Base-by-base conservation (phyloP, 2,797 vertebrate genomes). In the Arrhamphus sclerolepis region DNA sequence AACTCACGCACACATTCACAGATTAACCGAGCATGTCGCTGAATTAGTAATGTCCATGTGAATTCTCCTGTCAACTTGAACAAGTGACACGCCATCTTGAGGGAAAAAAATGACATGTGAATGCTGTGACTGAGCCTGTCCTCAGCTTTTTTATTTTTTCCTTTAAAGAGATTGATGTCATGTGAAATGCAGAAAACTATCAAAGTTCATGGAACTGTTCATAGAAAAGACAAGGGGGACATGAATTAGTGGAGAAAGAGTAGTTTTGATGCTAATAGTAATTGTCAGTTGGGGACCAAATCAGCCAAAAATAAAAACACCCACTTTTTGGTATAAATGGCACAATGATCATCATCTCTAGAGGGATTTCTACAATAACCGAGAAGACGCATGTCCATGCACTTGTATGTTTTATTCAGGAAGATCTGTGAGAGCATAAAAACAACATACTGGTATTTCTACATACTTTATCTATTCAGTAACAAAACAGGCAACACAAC, bases 1-100 rank as follows among this genome's bases (percentile, higher is more conserved):
- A 44, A 19, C 52, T 56, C 46, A 55, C 55, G 40, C 13, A 46
- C 61, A 70, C 18, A 65, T 4, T 17, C n/a, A 50, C n/a, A 56
- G 26, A 56, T 46, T 17, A 66, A 68, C 7, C 70, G 39, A 76
- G 66, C 50, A 42, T 60, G 43, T 17, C 48, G 21, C 69, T 51
- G 18, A 53, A 56, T 65, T 63, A 66, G 52, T 62, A 53, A 29
- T 1, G 0, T 50, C 41, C 29, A 48, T 63, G 56, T 61, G 43
- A 19, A 47, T 71, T 67, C 39, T 56, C 38, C 50, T 38, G 60
- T 70, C 46, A 56, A 59, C n/a, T 16, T 28, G 16, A 9, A 4
- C 21, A 42, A 17, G 16, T 46, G 20, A 68, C 24, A n/a, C n/a
- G n/a, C 18, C 10, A 46, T 9, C 53, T 13, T 44, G 41, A 4